Evolutionary conservation across 2,888 invertebrate species (phyloP).

Genomic region (Beris morrisii): DNA sequence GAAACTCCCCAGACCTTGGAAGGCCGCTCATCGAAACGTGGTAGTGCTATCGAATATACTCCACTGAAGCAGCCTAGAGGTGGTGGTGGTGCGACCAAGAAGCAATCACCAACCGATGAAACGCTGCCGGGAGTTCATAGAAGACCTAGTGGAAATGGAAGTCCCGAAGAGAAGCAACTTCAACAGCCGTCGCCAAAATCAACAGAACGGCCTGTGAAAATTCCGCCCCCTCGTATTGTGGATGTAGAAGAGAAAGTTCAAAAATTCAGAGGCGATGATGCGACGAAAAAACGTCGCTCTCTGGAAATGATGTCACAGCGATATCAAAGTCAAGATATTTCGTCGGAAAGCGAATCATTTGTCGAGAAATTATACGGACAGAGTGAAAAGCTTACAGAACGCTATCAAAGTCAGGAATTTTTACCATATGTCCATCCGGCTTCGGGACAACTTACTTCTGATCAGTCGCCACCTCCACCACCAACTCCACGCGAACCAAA

Average conservation of each 20-base stretch:
- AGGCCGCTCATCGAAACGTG: slow-evolving; percentile 41
- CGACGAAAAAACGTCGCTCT: slow-evolving; percentile 57
- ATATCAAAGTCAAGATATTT: slow-evolving; percentile 65
- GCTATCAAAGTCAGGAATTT: slow-evolving; percentile 68
- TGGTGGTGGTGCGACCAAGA: slow-evolving; percentile 43
- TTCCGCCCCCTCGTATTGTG: slow-evolving; percentile 53
- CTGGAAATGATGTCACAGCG: slow-evolving; percentile 60
- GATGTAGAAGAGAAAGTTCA: slow-evolving; percentile 41
- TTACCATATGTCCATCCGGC: slow-evolving; percentile 41
- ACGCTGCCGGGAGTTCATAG: slow-evolving; percentile 51
- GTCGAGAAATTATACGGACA: slow-evolving; percentile 65
- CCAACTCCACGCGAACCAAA: slow-evolving; percentile 56
- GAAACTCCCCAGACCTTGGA: slow-evolving; percentile 45
- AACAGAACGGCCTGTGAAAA: slow-evolving; percentile 55
- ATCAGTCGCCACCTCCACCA: slow-evolving; percentile 30
- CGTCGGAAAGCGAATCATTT: slow-evolving; percentile 57
- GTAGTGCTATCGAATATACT: slow-evolving; percentile 48
- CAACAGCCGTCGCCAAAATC: slow-evolving; percentile 43
- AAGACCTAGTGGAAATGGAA: slow-evolving; percentile 47
- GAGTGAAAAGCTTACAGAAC: slow-evolving; percentile 65
- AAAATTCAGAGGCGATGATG: slow-evolving; percentile 45
- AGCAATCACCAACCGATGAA: slow-evolving; percentile 48
- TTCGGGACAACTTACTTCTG: slow-evolving; percentile 17
- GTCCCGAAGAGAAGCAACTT: slow-evolving; percentile 43
- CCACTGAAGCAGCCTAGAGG: slow-evolving; percentile 52